These are phyloP conservation scores for Engraulis encrasicolus DNA, from an alignment of 2,113 vertebrate species.

Conservation along the genomic window DNA sequence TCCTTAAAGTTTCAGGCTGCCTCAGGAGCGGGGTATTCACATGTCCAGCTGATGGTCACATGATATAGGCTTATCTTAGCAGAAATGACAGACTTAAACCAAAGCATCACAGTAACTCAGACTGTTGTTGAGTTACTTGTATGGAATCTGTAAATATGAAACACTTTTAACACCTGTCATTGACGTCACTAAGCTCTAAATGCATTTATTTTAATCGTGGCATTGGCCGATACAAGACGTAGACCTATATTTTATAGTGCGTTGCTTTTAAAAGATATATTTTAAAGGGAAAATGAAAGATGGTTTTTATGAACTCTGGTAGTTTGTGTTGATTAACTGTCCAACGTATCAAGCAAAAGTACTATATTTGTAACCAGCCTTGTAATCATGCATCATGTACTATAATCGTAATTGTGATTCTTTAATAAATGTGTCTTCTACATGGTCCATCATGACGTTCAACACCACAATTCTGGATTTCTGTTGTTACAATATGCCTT, in stretches of 20 bases:
- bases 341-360: not conserved
- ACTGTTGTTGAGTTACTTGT: not conserved
- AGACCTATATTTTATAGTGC: not conserved
- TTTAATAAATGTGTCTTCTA: not conserved
- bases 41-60: not conserved
- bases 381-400: not conserved
- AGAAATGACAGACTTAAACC: not conserved
- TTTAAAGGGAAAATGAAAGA: not conserved
- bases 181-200: no score
- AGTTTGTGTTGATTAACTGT: not conserved
- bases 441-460: not conserved
- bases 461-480: not conserved
- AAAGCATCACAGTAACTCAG: not conserved
- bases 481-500: no score
- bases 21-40: not conserved
- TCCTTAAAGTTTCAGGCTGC: no score
- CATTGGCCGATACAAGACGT: not conserved
- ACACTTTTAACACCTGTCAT: not conserved
- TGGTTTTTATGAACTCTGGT: not conserved
- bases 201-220: not conserved
- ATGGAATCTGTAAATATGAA: not conserved
- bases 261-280: not conserved
- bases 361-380: not conserved
- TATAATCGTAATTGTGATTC: not conserved
- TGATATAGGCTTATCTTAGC: not conserved